phyloP scores from a whole-genome alignment of 37 sponge, comb jelly and placozoan genomes.

The Ianthella basta region DNA sequence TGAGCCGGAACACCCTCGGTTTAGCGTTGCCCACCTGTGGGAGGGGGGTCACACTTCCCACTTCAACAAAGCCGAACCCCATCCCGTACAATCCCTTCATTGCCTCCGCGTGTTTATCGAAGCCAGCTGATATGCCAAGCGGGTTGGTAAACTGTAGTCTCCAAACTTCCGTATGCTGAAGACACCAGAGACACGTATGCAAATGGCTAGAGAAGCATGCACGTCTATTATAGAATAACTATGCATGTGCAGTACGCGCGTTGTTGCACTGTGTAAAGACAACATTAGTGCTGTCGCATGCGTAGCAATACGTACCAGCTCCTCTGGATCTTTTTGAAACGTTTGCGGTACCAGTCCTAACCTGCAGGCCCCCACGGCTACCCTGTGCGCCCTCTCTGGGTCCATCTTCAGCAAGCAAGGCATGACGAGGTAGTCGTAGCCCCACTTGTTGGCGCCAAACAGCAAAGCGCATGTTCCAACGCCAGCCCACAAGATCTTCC shows the following conservation, averaged over 20 bases:
- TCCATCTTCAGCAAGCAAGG: conserved; percentile 51
- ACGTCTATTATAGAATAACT: not conserved
- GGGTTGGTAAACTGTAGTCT: conserved; percentile 76
- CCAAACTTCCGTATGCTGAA: conserved; percentile 60
- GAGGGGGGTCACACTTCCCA: conserved; percentile 91
- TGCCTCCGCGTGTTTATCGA: conserved; percentile 94
- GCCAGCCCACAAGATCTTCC: too few species aligned
- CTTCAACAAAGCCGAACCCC: conserved; percentile 94
- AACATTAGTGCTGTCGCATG: too few species aligned
- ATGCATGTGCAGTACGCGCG: not conserved
- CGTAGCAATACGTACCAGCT: not conserved
- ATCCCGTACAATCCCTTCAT: conserved; percentile 64
- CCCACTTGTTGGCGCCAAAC: conserved; percentile 49
- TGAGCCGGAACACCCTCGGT: conserved; percentile 92
- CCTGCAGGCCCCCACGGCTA: conserved; percentile 52
- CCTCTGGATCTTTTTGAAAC: not conserved
- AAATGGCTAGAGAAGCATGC: not conserved
- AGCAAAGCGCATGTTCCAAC: not conserved
- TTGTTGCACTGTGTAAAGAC: not conserved
- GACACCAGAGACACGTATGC: not conserved
- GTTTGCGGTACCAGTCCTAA: conserved; percentile 36
- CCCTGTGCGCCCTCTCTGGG: conserved; percentile 75
- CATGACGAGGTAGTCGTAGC: conserved; percentile 57
- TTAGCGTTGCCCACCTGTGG: conserved; percentile 85
- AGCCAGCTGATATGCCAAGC: conserved; percentile 94